Conservation (phyloP, 2,888 invertebrate genomes). For the Drosophila affinis region DNA sequence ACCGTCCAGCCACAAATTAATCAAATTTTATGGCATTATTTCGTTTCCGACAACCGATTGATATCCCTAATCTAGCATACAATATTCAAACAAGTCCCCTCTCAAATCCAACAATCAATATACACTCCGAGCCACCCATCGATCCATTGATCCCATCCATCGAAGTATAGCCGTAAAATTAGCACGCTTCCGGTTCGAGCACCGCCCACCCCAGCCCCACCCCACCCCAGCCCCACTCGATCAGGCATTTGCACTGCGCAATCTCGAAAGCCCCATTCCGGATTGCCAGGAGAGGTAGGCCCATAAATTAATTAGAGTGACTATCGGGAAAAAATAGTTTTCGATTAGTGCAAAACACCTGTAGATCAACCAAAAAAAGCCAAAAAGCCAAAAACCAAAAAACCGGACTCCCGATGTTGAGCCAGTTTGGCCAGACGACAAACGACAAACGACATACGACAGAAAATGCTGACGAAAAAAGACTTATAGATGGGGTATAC, state of each 20-base stretch:
- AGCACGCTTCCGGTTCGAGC: background rate
- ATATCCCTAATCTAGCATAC: background rate
- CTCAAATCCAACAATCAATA: background rate
- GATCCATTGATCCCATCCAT: background rate
- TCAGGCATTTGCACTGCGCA: slow-evolving; percentile 14
- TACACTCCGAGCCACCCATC: too few relatives aligned
- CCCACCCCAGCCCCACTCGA: background rate
- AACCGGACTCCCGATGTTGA: slow-evolving; percentile 36
- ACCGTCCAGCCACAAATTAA: background rate
- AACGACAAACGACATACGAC: slow-evolving; percentile 4
- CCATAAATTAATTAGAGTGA: slow-evolving; percentile 72
- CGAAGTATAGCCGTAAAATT: background rate
- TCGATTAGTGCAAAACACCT: slow-evolving; percentile 78
- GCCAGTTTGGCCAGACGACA: slow-evolving; percentile 45
- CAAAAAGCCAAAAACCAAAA: slow-evolving; percentile 26
- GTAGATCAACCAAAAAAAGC: slow-evolving; percentile 50
- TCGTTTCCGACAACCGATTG: background rate
- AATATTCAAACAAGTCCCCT: background rate
- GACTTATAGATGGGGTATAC: slow-evolving; percentile 24
- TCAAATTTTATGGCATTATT: background rate
- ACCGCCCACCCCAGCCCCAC: too few relatives aligned
- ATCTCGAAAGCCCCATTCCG: slow-evolving; percentile 29
- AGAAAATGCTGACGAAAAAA: slow-evolving; percentile 16
- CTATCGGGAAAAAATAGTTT: slow-evolving; percentile 59
- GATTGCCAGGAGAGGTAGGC: slow-evolving; percentile 50